Percentiles rank a stretch among this genome's conserved stretches.
Evolutionary conservation across 2,797 vertebrate species (phyloP).

Genomic region (Myotis vivesi): DNA sequence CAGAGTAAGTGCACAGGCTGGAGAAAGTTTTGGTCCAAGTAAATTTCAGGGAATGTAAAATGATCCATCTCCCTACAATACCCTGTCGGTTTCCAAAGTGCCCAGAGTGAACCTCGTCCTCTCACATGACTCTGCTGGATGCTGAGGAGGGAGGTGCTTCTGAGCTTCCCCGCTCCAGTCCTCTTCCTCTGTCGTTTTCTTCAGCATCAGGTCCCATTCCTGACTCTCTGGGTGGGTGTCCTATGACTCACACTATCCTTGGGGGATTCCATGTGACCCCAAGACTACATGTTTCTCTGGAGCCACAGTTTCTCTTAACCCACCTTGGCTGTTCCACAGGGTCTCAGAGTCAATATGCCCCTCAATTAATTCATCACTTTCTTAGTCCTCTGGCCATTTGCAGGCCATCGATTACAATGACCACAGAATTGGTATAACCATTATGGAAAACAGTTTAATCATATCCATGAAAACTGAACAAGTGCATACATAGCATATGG

Average conservation of each 20-base stretch:
- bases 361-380: neutral
- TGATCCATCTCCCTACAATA: constrained; percentile 43
- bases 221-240: neutral
- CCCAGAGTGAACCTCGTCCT: neutral
- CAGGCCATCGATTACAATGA: neutral
- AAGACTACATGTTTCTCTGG: neutral
- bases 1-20: neutral
- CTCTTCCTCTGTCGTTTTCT: neutral
- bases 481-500: neutral
- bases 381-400: neutral
- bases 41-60: constrained; percentile 53
- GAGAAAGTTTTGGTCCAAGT: constrained; percentile 58
- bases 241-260: neutral
- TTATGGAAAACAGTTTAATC: neutral
- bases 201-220: neutral
- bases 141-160: neutral
- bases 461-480: neutral
- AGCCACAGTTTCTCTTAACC: neutral
- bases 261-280: no score
- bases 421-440: neutral
- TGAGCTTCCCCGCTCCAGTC: neutral
- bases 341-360: neutral
- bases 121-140: neutral
- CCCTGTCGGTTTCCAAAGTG: neutral
- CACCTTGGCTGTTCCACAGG: neutral